A percentile compares a stretch with the other conserved stretches of the same genome.
phyloP scores from a whole-genome alignment of 1,140 invertebrate species.

The Zaprionus camerounensis region DNA sequence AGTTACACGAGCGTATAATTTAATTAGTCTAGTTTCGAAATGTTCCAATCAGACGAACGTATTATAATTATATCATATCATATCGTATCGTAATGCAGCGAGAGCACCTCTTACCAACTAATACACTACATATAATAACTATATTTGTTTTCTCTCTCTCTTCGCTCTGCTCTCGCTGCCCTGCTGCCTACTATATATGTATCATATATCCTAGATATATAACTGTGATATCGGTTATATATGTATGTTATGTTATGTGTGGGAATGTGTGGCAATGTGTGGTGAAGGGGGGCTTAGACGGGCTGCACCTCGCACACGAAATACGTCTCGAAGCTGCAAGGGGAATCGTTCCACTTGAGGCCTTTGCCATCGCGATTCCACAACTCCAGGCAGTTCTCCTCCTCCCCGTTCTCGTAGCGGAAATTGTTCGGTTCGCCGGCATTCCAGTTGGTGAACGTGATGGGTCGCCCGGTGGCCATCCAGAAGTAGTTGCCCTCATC shows the following conservation, averaged over 20 bases:
- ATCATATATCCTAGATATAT: constrained; percentile 14
- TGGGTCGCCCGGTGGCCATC: constrained; percentile 94
- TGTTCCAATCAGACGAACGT: constrained; percentile 32
- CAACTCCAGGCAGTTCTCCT: constrained; percentile 95
- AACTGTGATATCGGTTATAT: constrained; percentile 2
- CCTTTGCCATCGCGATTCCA: constrained; percentile 97
- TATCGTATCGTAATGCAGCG: background rate
- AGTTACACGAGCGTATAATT: constrained; percentile 72
- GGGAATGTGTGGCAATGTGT: constrained; percentile 1
- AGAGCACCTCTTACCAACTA: constrained; percentile 27
- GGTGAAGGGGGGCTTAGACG: constrained; percentile 20
- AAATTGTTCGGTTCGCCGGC: constrained; percentile 96
- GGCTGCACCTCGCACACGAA: constrained; percentile 94
- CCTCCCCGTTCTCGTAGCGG: constrained; percentile 95
- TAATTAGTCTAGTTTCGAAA: constrained; percentile 65
- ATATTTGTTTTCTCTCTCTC: constrained; percentile 41
- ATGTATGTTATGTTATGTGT: background rate
- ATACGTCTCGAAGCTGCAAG: constrained; percentile 95
- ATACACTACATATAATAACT: constrained; percentile 45
- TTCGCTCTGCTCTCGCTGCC: constrained; percentile 23
- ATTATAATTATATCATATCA: constrained; percentile 5
- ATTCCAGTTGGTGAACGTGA: constrained; percentile 97
- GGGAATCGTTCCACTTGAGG: constrained; percentile 96
- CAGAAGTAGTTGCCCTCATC: constrained; percentile 96
- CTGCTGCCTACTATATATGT: constrained; percentile 15